Conservation (phyloP, 53 echinoderm and acorn worm species). For the Holothuria leucospilota region DNA sequence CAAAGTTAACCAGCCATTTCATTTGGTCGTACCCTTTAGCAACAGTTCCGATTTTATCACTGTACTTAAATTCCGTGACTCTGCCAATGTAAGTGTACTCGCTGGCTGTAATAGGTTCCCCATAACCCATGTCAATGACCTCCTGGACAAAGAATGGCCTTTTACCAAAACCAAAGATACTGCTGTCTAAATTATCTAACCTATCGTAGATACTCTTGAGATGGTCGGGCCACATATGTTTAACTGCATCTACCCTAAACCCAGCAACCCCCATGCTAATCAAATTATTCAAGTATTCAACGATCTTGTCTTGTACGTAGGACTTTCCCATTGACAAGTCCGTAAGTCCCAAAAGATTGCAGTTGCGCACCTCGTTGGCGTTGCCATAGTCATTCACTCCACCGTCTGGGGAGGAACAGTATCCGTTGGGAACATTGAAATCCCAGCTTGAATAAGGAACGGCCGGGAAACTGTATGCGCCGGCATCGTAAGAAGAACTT, state of each 20-base stretch:
- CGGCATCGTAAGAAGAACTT: not conserved
- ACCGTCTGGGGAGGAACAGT: slow-evolving; percentile 62
- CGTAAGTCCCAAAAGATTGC: slow-evolving; percentile 77
- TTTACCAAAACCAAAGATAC: slow-evolving; percentile 57
- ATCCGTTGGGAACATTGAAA: slow-evolving; percentile 75
- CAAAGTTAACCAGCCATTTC: slow-evolving; percentile 73
- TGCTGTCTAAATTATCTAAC: slow-evolving; percentile 74
- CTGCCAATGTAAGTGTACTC: slow-evolving; percentile 82
- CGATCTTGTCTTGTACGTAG: slow-evolving; percentile 80
- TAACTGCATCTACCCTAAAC: slow-evolving; percentile 89
- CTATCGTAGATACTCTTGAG: slow-evolving; percentile 55
- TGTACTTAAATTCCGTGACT: slow-evolving; percentile 94
- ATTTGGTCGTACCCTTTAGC: slow-evolving; percentile 58
- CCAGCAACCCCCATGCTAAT: slow-evolving; percentile 85
- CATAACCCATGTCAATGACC: slow-evolving; percentile 85
- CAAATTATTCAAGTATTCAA: too few species aligned
- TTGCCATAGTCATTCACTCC: slow-evolving; percentile 76
- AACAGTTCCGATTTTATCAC: slow-evolving; percentile 47
- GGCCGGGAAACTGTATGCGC: slow-evolving; percentile 60
- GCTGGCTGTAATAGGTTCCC: slow-evolving; percentile 74
- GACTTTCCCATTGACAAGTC: slow-evolving; percentile 70
- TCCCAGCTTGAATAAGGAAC: slow-evolving; percentile 78
- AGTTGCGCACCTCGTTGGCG: slow-evolving; percentile 72
- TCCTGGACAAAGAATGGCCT: slow-evolving; percentile 85
- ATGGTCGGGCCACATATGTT: slow-evolving; percentile 98